Percentiles rank a stretch among this genome's conserved stretches.
Conservation (phyloP, 2,888 invertebrate species). For the Drosophila kambysellisi region DNA sequence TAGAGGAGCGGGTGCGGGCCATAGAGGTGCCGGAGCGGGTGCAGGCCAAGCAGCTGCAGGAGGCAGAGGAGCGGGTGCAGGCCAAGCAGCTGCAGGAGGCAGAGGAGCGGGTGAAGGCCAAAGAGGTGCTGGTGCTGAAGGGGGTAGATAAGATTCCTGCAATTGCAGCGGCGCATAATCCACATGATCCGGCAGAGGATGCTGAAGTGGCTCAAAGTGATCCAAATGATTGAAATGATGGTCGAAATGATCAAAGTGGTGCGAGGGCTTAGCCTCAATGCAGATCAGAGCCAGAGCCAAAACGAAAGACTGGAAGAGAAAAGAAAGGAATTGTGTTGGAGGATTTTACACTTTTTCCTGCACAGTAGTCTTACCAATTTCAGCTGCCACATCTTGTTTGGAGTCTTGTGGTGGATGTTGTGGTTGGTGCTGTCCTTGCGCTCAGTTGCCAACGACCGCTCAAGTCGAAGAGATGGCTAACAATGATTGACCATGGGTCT, state of each 20-base stretch:
- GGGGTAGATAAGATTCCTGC: constrained; percentile 38
- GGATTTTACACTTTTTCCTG: background rate
- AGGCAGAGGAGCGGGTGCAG: constrained; percentile 48
- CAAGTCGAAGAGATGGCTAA: constrained; percentile 49
- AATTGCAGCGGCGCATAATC: constrained; percentile 58
- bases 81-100: constrained; percentile 24
- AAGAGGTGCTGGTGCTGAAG: constrained; percentile 36
- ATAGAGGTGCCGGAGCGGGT: constrained; percentile 25
- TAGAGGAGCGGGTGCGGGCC: constrained; percentile 24
- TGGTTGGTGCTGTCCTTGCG: constrained; percentile 39
- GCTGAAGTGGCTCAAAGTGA: constrained; percentile 54
- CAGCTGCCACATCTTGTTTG: constrained; percentile 70
- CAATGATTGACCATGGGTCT: constrained; percentile 71
- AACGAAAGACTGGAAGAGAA: constrained; percentile 43
- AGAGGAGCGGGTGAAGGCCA: constrained; percentile 34
- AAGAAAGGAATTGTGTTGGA: background rate
- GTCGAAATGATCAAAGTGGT: constrained; percentile 67
- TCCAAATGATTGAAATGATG: constrained; percentile 48
- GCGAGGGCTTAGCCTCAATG: constrained; percentile 72
- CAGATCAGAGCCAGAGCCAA: constrained; percentile 49
- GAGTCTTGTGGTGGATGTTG: constrained; percentile 16
- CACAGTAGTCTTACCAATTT: constrained; percentile 65
- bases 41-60: constrained; percentile 18
- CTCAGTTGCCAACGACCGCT: constrained; percentile 36
- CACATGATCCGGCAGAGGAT: constrained; percentile 65